Base-by-base conservation (phyloP, 2,113 vertebrate genomes). In the Odontesthes bonariensis region DNA sequence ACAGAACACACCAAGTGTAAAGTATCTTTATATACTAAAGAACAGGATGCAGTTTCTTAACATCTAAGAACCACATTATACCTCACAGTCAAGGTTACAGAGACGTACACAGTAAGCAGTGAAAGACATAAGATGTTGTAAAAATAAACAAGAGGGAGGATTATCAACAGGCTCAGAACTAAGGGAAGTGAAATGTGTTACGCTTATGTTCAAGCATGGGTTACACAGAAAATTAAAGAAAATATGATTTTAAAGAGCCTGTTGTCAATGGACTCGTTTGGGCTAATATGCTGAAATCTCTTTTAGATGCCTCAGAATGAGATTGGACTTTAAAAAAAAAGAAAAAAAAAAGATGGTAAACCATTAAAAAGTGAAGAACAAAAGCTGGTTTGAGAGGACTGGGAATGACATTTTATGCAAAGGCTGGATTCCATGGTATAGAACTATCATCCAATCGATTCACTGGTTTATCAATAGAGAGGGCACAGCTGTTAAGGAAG, bases 201-300 rank as follows among this genome's bases (percentile, higher is more conserved):
- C 23, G 62, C 55, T 67, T n/a, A 75, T 81, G 72, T 69, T 23
- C 92, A 91, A 93, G 93, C 93, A 81, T 84, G 84, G 68, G 75
- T 84, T 81, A 9, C 61, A 77, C n/a, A 77, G 16, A 81, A 76
- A 74, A 71, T 40, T 65, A 46, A 82, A 64, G 67, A 31, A 88
- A 79, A 68, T 47, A 46, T 70, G 86, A 44, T 75, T 57, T 75
- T 69, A 9, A 86, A 83, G 77, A 89, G 83, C 77, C 94, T 95
- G 93, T 78, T 95, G 94, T 95, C 94, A 95, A 95, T 94, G 94
- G 94, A 95, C 93, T 73, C 66, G 61, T 84, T 71, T 59, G 19
- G 31, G 54, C 75, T 35, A 59, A 76, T 23, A 69, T 64, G 64
- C 62, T 52, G 54, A 77, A 72, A 72, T 67, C 47, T 46, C 51